Evolutionary conservation across 2,888 invertebrate species (phyloP), one percentile per base, ranked within the genome.

Genomic region (Amaurobius ferox): DNA sequence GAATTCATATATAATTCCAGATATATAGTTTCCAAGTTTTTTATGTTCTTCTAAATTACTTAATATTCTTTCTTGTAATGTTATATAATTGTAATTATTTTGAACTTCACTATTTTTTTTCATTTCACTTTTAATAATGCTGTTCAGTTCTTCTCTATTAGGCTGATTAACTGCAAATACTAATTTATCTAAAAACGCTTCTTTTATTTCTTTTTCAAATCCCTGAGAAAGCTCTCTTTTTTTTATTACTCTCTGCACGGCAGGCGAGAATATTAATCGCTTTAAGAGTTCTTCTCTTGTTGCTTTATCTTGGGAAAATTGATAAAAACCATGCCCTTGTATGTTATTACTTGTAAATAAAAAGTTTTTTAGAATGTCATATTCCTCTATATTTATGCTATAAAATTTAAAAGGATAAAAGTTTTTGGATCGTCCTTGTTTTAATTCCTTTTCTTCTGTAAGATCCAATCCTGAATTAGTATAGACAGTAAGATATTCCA

Each of bases 1-100:
- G 66, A 61, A 61, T 23, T 61, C 26, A 61, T 61, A 61, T 28
- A 61, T 23, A 61, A 28, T 61, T 61, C 26, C 61, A 61, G 61
- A 26, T n/a, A n/a, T n/a, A n/a, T n/a, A n/a, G n/a, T n/a, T n/a
- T 61, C 61, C 26, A 61, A 61, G 61, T 61, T 61, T 61, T 23
- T 61, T 48, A n/a, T n/a, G n/a, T n/a, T n/a, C n/a, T n/a, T n/a
- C n/a, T 19, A 77, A 28, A 55, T 77, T 26, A 67, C 48, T n/a
- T 67, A 66, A 77, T 77, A 77, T 67, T 77, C n/a, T n/a, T 66
- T 77, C 30, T 35, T 66, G 67, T 67, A 77, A 26, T 77, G 44
- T 29, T 48, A 71, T 48, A 68, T 68, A 68, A 68, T 68, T 32
- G 48, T 71, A 71, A 71, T 48, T n/a, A n/a, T 66, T 1, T 66